phyloP scores from a whole-genome alignment of 1,140 invertebrate species.

The Drosophila trapezifrons region DNA sequence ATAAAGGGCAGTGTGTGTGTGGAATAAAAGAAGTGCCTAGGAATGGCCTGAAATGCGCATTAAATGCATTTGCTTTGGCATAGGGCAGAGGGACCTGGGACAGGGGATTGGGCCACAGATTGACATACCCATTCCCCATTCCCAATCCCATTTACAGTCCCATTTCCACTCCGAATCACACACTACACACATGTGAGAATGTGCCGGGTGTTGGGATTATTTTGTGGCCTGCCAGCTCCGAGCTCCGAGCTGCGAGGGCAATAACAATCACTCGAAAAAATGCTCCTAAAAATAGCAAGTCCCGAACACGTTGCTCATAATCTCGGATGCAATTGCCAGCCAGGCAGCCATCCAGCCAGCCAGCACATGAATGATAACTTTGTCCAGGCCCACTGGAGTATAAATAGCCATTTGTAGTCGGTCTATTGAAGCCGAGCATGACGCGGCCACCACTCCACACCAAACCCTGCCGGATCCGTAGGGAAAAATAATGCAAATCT shows the following conservation, averaged over 20 bases:
- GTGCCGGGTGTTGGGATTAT: constrained; percentile 68
- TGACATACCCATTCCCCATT: constrained; percentile 45
- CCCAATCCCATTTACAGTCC: constrained; percentile 12
- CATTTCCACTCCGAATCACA: constrained; percentile 28
- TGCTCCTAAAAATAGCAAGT: constrained; percentile 64
- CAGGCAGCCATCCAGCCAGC: background rate
- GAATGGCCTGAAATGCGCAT: constrained; percentile 64
- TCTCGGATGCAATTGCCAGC: constrained; percentile 48
- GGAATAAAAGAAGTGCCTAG: constrained; percentile 32
- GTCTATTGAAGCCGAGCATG: constrained; percentile 40
- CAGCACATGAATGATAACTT: constrained; percentile 45
- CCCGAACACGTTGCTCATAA: constrained; percentile 50
- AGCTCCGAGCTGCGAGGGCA: constrained; percentile 17
- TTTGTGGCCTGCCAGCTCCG: constrained; percentile 51
- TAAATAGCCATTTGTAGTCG: constrained; percentile 46
- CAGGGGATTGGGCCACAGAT: constrained; percentile 37
- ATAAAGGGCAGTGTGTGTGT: constrained; percentile 5
- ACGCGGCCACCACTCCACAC: constrained; percentile 11
- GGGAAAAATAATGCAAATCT: no score
- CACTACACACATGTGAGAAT: constrained; percentile 68
- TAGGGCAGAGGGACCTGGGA: constrained; percentile 40
- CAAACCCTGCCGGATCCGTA: background rate
- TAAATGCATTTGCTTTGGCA: constrained; percentile 55
- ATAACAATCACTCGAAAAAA: constrained; percentile 68
- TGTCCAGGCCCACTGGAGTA: constrained; percentile 43